Conservation (phyloP, 2,888 invertebrate species). For the Lobophora halterata region DNA sequence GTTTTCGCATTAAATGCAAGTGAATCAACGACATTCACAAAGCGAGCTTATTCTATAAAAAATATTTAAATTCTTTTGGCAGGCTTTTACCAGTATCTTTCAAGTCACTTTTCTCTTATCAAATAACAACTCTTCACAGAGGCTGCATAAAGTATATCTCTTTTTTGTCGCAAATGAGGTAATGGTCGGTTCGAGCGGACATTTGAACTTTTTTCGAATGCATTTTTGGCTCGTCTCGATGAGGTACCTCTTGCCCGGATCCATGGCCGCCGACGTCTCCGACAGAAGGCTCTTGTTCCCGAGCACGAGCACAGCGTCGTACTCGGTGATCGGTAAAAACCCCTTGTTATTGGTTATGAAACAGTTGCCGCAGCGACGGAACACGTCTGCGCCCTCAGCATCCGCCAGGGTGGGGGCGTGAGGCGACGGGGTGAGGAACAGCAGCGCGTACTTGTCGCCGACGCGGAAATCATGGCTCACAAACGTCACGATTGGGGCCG, state of each 20-base stretch:
- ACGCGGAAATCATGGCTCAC: constrained; percentile 47
- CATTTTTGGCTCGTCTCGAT: constrained; percentile 42
- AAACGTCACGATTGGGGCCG: constrained; percentile 41
- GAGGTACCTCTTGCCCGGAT: constrained; percentile 47
- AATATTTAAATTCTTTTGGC: constrained; percentile 4
- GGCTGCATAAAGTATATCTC: constrained; percentile 28
- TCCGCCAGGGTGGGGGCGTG: constrained; percentile 41
- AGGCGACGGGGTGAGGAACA: constrained; percentile 48
- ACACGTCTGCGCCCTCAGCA: constrained; percentile 48
- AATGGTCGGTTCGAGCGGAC: constrained; percentile 43
- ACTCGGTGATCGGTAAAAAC: constrained; percentile 52
- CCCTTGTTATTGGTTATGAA: constrained; percentile 59
- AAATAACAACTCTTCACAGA: constrained; percentile 26
- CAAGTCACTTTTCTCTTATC: too few relatives aligned
- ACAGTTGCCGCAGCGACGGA: constrained; percentile 49
- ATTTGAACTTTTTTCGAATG: constrained; percentile 44
- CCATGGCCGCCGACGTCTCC: constrained; percentile 39
- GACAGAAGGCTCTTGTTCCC: constrained; percentile 35
- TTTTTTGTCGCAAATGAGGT: constrained; percentile 39
- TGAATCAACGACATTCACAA: too few relatives aligned
- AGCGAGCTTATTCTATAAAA: too few relatives aligned
- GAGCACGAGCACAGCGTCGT: constrained; percentile 49
- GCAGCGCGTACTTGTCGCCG: constrained; percentile 48
- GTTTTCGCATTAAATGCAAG: too few relatives aligned
- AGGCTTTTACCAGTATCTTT: constrained; percentile 8